Conservation (phyloP, 2,888 invertebrate genomes). For the Agrotis puta region DNA sequence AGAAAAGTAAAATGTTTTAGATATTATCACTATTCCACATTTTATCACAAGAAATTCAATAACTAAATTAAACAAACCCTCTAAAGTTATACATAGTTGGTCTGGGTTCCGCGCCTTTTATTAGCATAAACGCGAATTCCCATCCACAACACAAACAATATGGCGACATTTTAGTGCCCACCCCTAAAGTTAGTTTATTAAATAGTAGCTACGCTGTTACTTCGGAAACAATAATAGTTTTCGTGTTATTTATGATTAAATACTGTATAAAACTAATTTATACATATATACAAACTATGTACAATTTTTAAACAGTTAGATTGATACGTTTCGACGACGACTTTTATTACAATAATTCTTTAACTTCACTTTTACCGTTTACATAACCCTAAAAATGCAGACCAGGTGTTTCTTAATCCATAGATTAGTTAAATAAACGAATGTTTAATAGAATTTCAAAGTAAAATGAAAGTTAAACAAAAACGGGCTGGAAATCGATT, state of each 20-base stretch:
- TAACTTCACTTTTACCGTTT: slow-evolving; percentile 2
- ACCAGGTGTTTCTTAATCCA: slow-evolving; percentile 42
- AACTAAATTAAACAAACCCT: too few species aligned
- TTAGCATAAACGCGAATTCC: slow-evolving; percentile 20
- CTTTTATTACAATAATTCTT: neutral
- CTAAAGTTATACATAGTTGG: neutral
- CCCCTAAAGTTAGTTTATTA: slow-evolving; percentile 13
- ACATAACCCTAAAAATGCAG: neutral
- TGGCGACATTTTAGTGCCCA: slow-evolving; percentile 19
- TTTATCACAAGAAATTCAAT: too few species aligned
- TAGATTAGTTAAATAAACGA: slow-evolving; percentile 64
- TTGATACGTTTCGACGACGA: neutral
- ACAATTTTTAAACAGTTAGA: neutral
- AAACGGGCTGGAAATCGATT: slow-evolving; percentile 51
- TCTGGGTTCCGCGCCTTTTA: slow-evolving; percentile 13
- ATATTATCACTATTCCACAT: too few species aligned
- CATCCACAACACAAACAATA: slow-evolving; percentile 33
- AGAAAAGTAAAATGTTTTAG: too few species aligned
- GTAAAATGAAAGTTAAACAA: slow-evolving; percentile 70
- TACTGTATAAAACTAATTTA: slow-evolving; percentile 20
- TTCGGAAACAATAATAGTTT: slow-evolving; percentile 30
- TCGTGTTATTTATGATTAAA: slow-evolving; percentile 5
- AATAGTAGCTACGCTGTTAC: slow-evolving; percentile 9
- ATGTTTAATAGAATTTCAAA: slow-evolving; percentile 66
- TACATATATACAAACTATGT: too few species aligned